A percentile compares a stretch with the other conserved stretches of the same genome.
Conservation (phyloP, 2,797 vertebrate genomes). For the Muscicapa striata region DNA sequence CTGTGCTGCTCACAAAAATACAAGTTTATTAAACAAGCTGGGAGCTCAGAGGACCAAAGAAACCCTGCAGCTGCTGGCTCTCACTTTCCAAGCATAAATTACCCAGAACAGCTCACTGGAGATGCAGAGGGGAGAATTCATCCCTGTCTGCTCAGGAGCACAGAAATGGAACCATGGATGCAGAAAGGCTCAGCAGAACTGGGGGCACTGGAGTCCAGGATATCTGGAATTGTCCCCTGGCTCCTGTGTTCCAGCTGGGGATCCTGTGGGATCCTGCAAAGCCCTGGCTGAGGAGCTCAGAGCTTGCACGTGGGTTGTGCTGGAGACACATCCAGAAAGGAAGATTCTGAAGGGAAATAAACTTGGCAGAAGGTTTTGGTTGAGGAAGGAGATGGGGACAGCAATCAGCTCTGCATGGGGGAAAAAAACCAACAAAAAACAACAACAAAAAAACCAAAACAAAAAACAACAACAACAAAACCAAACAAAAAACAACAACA, state of each 20-base stretch:
- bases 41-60: background rate
- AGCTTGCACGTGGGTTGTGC: background rate
- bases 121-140: background rate
- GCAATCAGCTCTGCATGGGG: background rate
- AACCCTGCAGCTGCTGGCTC: slow-evolving; percentile 16
- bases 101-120: background rate
- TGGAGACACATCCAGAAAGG: background rate
- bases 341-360: accelerated
- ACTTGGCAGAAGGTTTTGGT: background rate
- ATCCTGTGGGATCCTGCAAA: background rate
- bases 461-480: background rate
- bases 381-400: background rate
- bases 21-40: slow-evolving; percentile 30
- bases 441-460: too few species aligned
- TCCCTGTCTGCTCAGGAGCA: background rate
- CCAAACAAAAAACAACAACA: background rate
- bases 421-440: background rate
- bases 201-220: background rate
- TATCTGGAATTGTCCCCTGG: background rate
- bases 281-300: background rate
- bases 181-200: background rate
- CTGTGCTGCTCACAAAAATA: slow-evolving; percentile 6
- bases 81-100: background rate
- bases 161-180: background rate
- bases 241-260: background rate